Evolutionary conservation across 2,797 vertebrate genomes (phyloP), one percentile per base, ranked within the genome.

Genomic region (Manis crassicaudata): DNA sequence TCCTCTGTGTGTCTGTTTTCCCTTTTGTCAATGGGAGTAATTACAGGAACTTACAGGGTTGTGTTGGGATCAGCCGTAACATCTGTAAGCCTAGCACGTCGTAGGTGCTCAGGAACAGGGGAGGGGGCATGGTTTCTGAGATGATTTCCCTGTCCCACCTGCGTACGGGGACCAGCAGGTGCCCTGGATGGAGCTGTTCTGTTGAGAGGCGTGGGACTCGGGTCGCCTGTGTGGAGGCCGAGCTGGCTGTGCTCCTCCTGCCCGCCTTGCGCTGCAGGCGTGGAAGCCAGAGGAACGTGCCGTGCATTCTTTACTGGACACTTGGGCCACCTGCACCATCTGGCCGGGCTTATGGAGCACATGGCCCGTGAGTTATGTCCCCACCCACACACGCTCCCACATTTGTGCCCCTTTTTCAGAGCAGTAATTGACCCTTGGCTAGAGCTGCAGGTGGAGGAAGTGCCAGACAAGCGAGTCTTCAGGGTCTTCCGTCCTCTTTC

Each of bases 251-350:
- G 73, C 13, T 43, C 17, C 56, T 40, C 43, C 40, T 0, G 14
- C 21, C 35, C 25, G n/a, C 62, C 13, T 10, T 21, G 65, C 5
- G 1, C 52, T 1, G 8, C 29, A 72, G 60, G 54, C 52, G 0
- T 77, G 94, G 96, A 91, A 92, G 96, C 92, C 60, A 27, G 27
- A 95, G 88, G 92, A 97, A 97, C 95, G 92, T 11, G 3, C 12
- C 17, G 2, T 1, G n/a, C 43, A 1, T 73, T 82, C 83, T 75
- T 76, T 60, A 70, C 80, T 23, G 89, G 93, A 67, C 90, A 29
- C 86, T 60, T 62, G 32, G 63, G 50, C 90, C 62, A 54, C 82
- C 70, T 54, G 85, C 43, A 43, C 94, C 94, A 79, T 93, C 94
- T 90, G 72, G 43, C 77, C 1, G 2, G 91, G 79, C 65, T 72